These are phyloP conservation scores for Cichladusa arquata DNA, from an alignment of 2,113 vertebrate species.

Conservation along the genomic window DNA sequence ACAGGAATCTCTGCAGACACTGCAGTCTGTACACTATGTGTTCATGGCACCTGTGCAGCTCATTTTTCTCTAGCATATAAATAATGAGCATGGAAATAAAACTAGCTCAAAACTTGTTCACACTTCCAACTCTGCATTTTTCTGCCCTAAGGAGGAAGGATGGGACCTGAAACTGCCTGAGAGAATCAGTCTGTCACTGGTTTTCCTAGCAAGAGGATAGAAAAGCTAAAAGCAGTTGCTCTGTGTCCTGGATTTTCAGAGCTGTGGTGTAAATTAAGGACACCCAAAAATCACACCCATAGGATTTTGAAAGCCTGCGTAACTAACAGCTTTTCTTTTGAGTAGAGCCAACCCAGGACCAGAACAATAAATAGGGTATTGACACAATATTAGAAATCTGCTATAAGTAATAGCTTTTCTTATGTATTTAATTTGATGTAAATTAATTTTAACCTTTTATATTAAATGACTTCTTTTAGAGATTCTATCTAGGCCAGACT, in stretches of 20 bases:
- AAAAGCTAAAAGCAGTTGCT: neutral
- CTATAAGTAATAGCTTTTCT: neutral
- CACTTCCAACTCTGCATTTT: neutral
- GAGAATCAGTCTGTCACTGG: neutral
- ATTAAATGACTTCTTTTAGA: neutral
- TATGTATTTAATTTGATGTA: neutral
- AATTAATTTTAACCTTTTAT: neutral
- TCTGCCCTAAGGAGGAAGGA: neutral
- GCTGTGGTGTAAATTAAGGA: neutral
- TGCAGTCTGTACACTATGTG: neutral
- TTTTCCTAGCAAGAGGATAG: neutral
- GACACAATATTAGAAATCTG: neutral
- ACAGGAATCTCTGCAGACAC: neutral
- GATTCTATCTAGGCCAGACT: neutral
- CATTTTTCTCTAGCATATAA: neutral
- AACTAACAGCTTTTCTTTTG: neutral
- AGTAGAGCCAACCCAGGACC: neutral
- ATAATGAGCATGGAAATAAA: neutral
- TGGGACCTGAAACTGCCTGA: neutral
- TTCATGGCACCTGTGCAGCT: neutral
- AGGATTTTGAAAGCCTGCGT: rapidly evolving
- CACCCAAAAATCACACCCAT: neutral
- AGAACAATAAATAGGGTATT: neutral
- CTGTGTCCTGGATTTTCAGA: neutral
- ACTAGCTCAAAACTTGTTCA: neutral